Percentiles rank a stretch among this genome's conserved stretches.
phyloP scores from a whole-genome alignment of 2,888 invertebrate species.

The Argynnis bischoffii region DNA sequence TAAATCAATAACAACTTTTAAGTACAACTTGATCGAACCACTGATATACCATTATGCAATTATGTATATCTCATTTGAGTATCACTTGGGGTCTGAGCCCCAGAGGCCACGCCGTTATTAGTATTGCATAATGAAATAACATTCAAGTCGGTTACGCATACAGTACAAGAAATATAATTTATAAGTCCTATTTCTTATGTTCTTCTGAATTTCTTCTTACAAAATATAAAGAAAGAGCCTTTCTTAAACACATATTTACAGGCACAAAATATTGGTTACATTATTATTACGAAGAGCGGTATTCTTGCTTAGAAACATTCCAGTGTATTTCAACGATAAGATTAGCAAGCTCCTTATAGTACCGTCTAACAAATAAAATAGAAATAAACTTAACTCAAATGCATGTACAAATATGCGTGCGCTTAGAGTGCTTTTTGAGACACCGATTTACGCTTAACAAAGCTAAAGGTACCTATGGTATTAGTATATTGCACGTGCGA shows the following conservation, averaged over 20 bases:
- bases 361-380: constrained; percentile 48
- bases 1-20: constrained; percentile 17
- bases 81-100: constrained; percentile 15
- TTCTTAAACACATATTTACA: too few relatives aligned
- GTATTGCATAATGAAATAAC: constrained; percentile 14
- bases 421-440: constrained; percentile 46
- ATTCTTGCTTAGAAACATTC: constrained; percentile 51
- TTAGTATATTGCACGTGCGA: constrained; percentile 39
- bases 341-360: constrained; percentile 54
- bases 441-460: constrained; percentile 48
- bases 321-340: constrained; percentile 65
- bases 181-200: not conserved
- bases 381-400: constrained; percentile 47
- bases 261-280: too few relatives aligned
- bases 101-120: constrained; percentile 12
- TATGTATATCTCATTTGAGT: constrained; percentile 13
- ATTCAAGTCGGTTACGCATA: constrained; percentile 3
- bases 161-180: not conserved
- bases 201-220: not conserved
- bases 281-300: not conserved
- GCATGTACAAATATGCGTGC: constrained; percentile 42
- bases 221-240: not conserved
- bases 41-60: constrained; percentile 18
- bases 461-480: constrained; percentile 22
- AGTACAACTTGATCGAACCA: constrained; percentile 8